Conservation (phyloP, 2,888 invertebrate genomes). For the Idaea biselata region DNA sequence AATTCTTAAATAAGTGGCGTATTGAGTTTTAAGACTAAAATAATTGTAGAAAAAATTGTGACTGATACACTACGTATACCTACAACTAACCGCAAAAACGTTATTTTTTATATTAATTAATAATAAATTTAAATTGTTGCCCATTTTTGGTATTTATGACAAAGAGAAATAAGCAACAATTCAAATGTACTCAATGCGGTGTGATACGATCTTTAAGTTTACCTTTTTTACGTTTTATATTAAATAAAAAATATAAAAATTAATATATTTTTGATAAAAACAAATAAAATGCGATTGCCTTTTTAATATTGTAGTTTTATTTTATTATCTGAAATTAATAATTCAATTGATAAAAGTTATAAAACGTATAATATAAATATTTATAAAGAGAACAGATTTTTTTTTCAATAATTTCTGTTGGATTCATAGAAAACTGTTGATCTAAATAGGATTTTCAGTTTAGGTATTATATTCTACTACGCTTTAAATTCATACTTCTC, state of each 20-base stretch:
- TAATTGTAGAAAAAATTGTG: not conserved
- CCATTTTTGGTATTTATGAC: not conserved
- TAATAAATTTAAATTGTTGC: not conserved
- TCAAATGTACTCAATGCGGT: slow-evolving; percentile 33
- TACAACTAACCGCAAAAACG: not conserved
- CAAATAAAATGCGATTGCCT: slow-evolving; percentile 69
- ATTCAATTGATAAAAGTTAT: not conserved
- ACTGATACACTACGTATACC: not conserved
- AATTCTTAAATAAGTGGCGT: not conserved
- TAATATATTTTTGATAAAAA: slow-evolving; percentile 72
- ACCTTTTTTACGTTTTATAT: slow-evolving; percentile 60
- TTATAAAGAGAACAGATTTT: not conserved
- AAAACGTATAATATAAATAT: not conserved
- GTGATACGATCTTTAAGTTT: slow-evolving; percentile 61
- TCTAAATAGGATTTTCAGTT: too few relatives aligned
- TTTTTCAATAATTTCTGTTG: too few relatives aligned
- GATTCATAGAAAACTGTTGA: too few relatives aligned
- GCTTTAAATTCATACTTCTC: too few relatives aligned
- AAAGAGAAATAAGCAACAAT: not conserved
- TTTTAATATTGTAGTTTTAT: slow-evolving; percentile 50
- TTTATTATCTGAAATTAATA: slow-evolving; percentile 17
- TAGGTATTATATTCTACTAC: too few relatives aligned
- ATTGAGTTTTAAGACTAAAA: not conserved
- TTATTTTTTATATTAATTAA: not conserved
- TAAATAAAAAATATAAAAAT: slow-evolving; percentile 51